A percentile compares a stretch with the other conserved stretches of the same genome.
Evolutionary conservation across 2,113 vertebrate genomes (phyloP).

Genomic region (Bos indicus): DNA sequence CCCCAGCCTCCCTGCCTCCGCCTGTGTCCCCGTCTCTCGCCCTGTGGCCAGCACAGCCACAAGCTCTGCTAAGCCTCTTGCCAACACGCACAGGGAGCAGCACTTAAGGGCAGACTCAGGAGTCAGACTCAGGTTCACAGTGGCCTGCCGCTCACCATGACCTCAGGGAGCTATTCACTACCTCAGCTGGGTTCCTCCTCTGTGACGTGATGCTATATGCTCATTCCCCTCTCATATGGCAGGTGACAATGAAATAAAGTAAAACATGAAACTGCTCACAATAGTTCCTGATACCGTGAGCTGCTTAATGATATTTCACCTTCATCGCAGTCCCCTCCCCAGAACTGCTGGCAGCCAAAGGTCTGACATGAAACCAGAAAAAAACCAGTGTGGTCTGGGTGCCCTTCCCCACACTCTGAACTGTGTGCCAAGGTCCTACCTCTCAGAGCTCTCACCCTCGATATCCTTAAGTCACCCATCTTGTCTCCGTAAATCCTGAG

Average conservation of each 20-base stretch:
- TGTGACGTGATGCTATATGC: neutral
- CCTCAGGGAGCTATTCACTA: accelerated
- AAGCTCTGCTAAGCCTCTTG: neutral
- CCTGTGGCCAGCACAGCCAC: accelerated
- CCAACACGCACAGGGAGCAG: accelerated
- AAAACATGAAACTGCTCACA: neutral
- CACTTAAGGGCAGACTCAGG: accelerated
- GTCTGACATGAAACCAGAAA: neutral
- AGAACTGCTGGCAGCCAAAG: neutral
- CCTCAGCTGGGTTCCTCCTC: neutral
- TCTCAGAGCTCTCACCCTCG: accelerated
- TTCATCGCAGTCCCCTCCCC: accelerated
- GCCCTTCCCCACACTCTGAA: neutral
- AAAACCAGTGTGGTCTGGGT: accelerated
- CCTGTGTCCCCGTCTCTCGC: neutral
- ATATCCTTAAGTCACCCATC: accelerated
- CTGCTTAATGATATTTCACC: neutral
- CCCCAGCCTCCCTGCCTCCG: accelerated
- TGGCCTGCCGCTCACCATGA: neutral
- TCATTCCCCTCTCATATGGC: accelerated
- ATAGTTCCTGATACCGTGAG: neutral
- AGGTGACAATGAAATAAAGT: neutral
- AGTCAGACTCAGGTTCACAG: accelerated
- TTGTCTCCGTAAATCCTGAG: neutral
- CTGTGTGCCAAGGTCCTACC: accelerated